phyloP scores from a whole-genome alignment of 2,797 vertebrate genomes.

The Melanotaenia nigrans region DNA sequence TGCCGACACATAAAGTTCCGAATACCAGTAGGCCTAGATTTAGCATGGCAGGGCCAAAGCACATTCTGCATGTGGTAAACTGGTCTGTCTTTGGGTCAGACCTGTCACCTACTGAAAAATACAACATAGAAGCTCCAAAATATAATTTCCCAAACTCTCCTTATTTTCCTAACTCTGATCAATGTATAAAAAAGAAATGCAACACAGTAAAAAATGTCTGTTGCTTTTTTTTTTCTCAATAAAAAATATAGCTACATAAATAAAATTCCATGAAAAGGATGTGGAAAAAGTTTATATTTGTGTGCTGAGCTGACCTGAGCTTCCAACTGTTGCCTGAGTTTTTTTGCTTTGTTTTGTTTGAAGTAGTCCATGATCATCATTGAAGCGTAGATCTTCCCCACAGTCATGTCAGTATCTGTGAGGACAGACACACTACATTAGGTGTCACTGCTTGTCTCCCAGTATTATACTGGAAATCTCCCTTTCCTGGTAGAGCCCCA shows the following conservation, averaged over 20 bases:
- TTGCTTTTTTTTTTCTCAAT: background rate
- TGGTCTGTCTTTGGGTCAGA: no score
- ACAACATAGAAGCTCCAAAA: background rate
- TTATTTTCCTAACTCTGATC: no score
- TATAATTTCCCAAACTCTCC: no score
- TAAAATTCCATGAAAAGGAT: background rate
- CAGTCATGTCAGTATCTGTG: conserved; percentile 95
- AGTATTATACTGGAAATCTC: background rate
- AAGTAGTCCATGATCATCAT: conserved; percentile 99
- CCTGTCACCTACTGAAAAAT: background rate
- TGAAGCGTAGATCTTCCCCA: conserved; percentile 99
- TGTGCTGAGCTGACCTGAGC: conserved; percentile 86
- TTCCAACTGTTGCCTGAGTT: conserved; percentile 92
- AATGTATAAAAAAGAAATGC: no score
- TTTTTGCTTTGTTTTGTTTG: conserved; percentile 98
- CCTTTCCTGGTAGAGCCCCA: conserved; percentile 67
- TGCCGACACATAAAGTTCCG: no score
- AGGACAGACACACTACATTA: conserved; percentile 41
- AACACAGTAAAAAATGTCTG: background rate
- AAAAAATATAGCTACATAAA: background rate
- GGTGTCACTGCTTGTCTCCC: conserved; percentile 12
- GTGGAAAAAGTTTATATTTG: background rate
- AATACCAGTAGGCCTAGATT: no score
- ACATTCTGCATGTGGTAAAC: no score
- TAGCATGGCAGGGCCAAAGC: no score